Base-by-base conservation (phyloP, 1,140 invertebrate genomes). In the Drosophila quadrilineata region DNA sequence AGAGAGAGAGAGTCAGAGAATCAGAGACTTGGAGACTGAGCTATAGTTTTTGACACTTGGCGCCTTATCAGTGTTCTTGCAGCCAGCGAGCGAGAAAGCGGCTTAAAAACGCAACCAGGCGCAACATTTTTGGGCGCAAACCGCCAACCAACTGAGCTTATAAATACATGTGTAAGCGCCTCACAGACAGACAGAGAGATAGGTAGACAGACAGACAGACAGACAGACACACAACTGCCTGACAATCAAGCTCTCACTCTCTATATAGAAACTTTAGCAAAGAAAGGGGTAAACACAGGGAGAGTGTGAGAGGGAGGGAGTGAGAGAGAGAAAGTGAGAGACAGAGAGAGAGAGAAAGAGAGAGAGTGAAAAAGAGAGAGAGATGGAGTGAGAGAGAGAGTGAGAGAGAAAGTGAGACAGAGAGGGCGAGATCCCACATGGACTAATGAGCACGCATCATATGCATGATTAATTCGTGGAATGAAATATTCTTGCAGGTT, bases 11-110 rank as follows among this genome's bases (percentile, higher is more conserved):
- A n/a, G n/a, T n/a, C n/a, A n/a, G n/a, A n/a, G n/a, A n/a, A n/a
- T n/a, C n/a, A n/a, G n/a, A n/a, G n/a, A n/a, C n/a, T n/a, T n/a
- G n/a, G n/a, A n/a, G n/a, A n/a, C n/a, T n/a, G n/a, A n/a, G n/a
- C n/a, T n/a, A 79, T 77, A 82, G 73, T 87, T 82, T n/a, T 62
- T 77, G 65, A 76, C 75, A 75, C 62, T 87, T 76, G 60, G 59
- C 60, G 68, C 71, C 72, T 87, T 87, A 87, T 87, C 84, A 73
- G 75, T 21, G 24, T 33, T 33, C 58, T 43, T 69, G 71, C 84
- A 87, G 74, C 57, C 17, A 43, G 29, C 45, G 19, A 19, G 45
- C n/a, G n/a, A n/a, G n/a, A n/a, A 28, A 33, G 59, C 43, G 48
- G 66, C 59, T 71, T 52, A 59, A 58, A 63, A 72, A 69, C 31